A percentile compares a stretch with the other conserved stretches of the same genome.
phyloP scores from a whole-genome alignment of 2,888 invertebrate species.

The Xanthorhoe designata region DNA sequence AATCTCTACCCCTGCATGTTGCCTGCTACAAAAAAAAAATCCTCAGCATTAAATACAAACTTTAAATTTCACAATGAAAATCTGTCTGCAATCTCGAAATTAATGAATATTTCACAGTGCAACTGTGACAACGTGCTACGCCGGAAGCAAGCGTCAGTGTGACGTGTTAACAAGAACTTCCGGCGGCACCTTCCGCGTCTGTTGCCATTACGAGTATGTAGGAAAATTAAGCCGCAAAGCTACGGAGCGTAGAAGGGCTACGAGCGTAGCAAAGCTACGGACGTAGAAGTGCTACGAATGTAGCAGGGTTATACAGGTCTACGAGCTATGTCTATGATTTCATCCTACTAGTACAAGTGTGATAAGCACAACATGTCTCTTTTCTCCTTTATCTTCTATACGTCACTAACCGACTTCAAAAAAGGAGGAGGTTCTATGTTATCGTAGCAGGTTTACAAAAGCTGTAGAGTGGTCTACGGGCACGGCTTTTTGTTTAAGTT shows the following conservation, averaged over 20 bases:
- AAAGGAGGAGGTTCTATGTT: too few species aligned
- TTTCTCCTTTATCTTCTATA: too few species aligned
- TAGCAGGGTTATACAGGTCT: too few species aligned
- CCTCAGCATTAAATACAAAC: too few species aligned
- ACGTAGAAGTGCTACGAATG: too few species aligned
- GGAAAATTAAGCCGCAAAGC: conserved; percentile 12
- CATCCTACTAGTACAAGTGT: background rate
- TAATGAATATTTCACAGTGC: conserved; percentile 28
- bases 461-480: background rate
- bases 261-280: conserved; percentile 5
- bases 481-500: background rate
- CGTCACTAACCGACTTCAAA: too few species aligned
- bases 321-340: too few species aligned
- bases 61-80: too few species aligned
- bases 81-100: too few species aligned
- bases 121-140: conserved; percentile 34
- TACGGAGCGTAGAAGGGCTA: conserved; percentile 14
- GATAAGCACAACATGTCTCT: too few species aligned
- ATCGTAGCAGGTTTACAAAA: background rate
- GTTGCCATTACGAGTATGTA: conserved; percentile 12
- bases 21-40: too few species aligned
- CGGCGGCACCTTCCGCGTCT: conserved; percentile 40
- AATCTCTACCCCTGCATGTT: background rate
- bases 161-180: conserved; percentile 43
- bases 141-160: conserved; percentile 39